Percentiles rank a stretch among this genome's conserved stretches.
Evolutionary conservation across 1,140 invertebrate species (phyloP).

Genomic region (Drosophila sucinea): DNA sequence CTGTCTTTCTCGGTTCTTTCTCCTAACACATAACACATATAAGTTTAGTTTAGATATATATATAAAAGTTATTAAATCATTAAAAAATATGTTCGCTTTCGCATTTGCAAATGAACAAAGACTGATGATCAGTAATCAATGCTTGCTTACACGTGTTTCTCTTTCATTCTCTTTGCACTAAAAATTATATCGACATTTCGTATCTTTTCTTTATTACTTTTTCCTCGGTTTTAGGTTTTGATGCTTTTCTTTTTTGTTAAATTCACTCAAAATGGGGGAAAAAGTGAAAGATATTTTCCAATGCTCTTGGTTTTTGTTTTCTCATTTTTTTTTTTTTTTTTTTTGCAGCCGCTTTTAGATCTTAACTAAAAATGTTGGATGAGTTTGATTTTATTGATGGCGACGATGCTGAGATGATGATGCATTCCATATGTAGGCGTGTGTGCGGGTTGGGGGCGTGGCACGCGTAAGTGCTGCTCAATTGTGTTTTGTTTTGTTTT

Average conservation of each 20-base stretch:
- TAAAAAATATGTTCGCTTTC: conserved; percentile 51
- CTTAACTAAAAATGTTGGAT: conserved; percentile 30
- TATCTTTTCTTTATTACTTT: conserved; percentile 46
- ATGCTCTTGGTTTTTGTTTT: neutral
- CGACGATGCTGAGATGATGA: conserved; percentile 34
- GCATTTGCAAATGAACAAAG: conserved; percentile 55
- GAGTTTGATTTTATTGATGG: conserved; percentile 37
- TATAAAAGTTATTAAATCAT: conserved; percentile 62
- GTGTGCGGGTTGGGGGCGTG: conserved; percentile 32
- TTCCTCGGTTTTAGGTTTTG: conserved; percentile 24
- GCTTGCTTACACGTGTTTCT: conserved; percentile 32
- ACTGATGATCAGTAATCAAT: conserved; percentile 22
- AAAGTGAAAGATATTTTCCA: conserved; percentile 6
- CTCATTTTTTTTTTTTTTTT: neutral
- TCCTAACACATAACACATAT: conserved; percentile 10
- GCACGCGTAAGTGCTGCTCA: conserved; percentile 3
- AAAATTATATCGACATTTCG: conserved; percentile 75
- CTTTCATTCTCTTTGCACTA: conserved; percentile 51
- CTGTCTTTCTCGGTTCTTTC: conserved; percentile 25
- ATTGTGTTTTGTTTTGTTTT: conserved; percentile 55
- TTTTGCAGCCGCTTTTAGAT: neutral
- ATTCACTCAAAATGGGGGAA: conserved; percentile 18
- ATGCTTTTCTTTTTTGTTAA: conserved; percentile 26
- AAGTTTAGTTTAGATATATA: conserved; percentile 28
- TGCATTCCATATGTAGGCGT: conserved; percentile 3